These are phyloP conservation scores for Lochmaea crataegi DNA, from an alignment of 2,888 invertebrate species.

Conservation along the genomic window DNA sequence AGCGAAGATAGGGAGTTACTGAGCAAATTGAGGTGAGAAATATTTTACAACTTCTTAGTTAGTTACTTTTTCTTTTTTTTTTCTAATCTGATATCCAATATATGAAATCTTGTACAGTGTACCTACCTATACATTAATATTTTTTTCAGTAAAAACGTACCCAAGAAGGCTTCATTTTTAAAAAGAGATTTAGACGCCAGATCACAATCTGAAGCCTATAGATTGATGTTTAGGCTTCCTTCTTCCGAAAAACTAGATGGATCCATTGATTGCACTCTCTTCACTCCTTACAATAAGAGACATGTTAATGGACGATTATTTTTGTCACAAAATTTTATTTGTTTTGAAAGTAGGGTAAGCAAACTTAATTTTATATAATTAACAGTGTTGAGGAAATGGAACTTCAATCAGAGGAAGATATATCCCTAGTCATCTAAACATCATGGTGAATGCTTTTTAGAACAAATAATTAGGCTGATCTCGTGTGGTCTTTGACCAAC, in stretches of 20 bases:
- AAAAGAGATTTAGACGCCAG: constrained; percentile 96
- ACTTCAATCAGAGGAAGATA: too few species aligned
- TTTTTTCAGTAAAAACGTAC: constrained; percentile 79
- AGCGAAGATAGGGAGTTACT: constrained; percentile 89
- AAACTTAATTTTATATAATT: too few species aligned
- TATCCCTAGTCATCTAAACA: too few species aligned
- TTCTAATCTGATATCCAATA: too few species aligned
- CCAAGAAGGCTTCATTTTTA: constrained; percentile 90
- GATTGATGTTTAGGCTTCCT: constrained; percentile 86
- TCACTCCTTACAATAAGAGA: constrained; percentile 95
- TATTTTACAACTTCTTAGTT: background rate
- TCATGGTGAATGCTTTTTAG: too few species aligned
- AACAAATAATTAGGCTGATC: too few species aligned
- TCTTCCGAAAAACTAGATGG: constrained; percentile 94
- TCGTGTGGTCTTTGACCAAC: too few species aligned
- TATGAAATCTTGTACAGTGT: too few species aligned
- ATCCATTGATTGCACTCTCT: constrained; percentile 88
- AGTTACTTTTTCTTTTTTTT: too few species aligned
- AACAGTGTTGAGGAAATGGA: too few species aligned
- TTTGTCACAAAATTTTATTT: constrained; percentile 93
- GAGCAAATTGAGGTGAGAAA: constrained; percentile 77
- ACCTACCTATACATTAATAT: too few species aligned
- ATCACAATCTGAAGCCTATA: constrained; percentile 92
- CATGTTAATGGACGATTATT: constrained; percentile 90
- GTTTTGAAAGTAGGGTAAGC: constrained; percentile 93